Evolutionary conservation across 30 jellyfish, hydroid and myxozoan genomes (phyloP), one percentile per base, ranked within the genome.

Genomic region (Hydractinia echinata): DNA sequence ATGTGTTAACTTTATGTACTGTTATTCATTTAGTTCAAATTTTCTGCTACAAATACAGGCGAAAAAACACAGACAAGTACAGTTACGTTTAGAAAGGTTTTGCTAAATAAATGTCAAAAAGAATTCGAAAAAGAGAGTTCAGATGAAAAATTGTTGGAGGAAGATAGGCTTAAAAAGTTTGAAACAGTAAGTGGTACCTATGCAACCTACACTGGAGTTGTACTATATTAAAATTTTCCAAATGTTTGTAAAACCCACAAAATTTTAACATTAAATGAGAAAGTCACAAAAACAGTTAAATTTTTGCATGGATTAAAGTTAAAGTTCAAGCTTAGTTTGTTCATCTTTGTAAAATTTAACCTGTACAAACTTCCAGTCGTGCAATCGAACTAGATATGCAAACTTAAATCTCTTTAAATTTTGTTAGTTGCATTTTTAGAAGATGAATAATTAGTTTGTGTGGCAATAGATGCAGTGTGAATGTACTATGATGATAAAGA

Each of bases 111-210:
- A 61, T 87, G 96, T 67, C 95, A 91, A 66, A 49, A 55, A 14
- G 98, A 91, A 77, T 91, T 91, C 58, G 95, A 86, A 66, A 91
- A 91, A 79, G 98, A 91, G 49, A 87, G 78, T 49, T 53, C 95
- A 1, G 98, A 86, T 67, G 96, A 87, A 72, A 86, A 67, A 60
- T 81, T 77, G 64, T 39, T 91, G 66, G 92, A 79, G 66, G 94
- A 73, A 53, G 98, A 91, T 51, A 88, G 69, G 69, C 69, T 11
- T 82, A 13, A 8, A 53, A 87, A 81, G 15, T 92, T 82, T 76
- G 98, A 92, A 18, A 92, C 95, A 44, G 98, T 92, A 87, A 78
- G 87, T 14, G 10, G 19, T 55, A 16, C 70, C 0, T 60, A 14
- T 60, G n/a, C 2, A 60, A 60, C 19, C 1, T 30, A 30, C 44